phyloP scores from a whole-genome alignment of 2,797 vertebrate species.

The Cyclopterus lumpus region DNA sequence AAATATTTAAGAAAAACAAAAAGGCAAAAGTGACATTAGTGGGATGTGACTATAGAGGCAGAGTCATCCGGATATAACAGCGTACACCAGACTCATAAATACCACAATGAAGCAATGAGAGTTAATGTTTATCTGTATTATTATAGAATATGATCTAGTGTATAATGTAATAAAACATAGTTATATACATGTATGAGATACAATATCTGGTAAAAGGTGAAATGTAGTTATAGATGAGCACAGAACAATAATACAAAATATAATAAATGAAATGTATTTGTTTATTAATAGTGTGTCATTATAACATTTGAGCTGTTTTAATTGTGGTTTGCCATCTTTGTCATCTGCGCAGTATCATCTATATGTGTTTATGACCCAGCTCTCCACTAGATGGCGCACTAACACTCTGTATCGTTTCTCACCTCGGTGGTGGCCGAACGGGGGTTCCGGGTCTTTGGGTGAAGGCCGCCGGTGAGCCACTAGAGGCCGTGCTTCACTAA shows the following conservation, averaged over 20 bases:
- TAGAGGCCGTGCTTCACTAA: conserved; percentile 53
- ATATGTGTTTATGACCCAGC: neutral
- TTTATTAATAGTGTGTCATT: neutral
- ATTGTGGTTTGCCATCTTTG: neutral
- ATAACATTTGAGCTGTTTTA: neutral
- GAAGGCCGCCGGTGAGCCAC: conserved; percentile 15
- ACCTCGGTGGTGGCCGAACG: neutral
- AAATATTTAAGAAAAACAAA: neutral
- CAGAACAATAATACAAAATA: neutral
- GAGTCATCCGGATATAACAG: neutral
- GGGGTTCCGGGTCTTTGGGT: neutral
- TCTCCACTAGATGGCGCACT: conserved; percentile 76
- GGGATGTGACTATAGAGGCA: neutral
- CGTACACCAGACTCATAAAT: neutral
- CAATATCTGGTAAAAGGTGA: neutral
- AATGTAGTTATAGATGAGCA: neutral
- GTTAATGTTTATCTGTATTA: neutral
- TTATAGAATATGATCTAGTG: neutral
- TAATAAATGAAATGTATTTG: neutral
- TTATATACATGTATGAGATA: neutral
- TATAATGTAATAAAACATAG: neutral
- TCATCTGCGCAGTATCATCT: neutral
- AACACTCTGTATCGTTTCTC: conserved; percentile 50
- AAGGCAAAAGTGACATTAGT: neutral
- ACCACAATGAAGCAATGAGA: neutral